These are phyloP conservation scores for Actinia tenebrosa DNA, from an alignment of 64 coral and sea anemone species.

Conservation along the genomic window DNA sequence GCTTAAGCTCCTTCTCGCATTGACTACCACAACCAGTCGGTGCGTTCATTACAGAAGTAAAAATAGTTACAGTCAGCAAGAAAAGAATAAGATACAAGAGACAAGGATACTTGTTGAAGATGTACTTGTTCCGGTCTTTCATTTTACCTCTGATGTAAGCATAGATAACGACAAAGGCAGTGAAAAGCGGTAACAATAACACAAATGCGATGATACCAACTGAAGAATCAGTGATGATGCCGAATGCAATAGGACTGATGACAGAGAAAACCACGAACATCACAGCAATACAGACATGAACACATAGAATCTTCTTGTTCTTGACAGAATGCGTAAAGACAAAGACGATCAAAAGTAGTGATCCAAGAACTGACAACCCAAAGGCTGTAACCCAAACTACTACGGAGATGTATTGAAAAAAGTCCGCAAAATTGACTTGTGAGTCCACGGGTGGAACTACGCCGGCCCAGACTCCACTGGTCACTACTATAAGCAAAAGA, in stretches of 20 bases:
- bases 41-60: neutral
- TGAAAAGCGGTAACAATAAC: constrained; percentile 21
- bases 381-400: constrained; percentile 49
- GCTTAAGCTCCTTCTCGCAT: neutral
- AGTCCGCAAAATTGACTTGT: neutral
- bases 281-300: neutral
- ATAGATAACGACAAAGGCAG: neutral
- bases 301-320: constrained; percentile 20
- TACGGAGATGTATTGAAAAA: neutral
- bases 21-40: neutral
- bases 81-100: constrained; percentile 34
- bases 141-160: constrained; percentile 37
- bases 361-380: constrained; percentile 40
- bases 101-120: constrained; percentile 45
- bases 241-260: constrained; percentile 37
- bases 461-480: constrained; percentile 27
- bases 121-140: constrained; percentile 23
- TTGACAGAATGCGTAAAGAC: constrained; percentile 25
- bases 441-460: neutral
- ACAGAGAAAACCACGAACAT: constrained; percentile 34
- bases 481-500: constrained; percentile 26
- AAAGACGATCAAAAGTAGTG: constrained; percentile 32
- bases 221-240: constrained; percentile 7
- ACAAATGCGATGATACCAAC: constrained; percentile 39
- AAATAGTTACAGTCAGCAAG: constrained; percentile 7